Percentiles rank a stretch among this genome's conserved stretches.
Evolutionary conservation across 2,797 vertebrate species (phyloP).

Genomic region (Pempheris klunzingeri): DNA sequence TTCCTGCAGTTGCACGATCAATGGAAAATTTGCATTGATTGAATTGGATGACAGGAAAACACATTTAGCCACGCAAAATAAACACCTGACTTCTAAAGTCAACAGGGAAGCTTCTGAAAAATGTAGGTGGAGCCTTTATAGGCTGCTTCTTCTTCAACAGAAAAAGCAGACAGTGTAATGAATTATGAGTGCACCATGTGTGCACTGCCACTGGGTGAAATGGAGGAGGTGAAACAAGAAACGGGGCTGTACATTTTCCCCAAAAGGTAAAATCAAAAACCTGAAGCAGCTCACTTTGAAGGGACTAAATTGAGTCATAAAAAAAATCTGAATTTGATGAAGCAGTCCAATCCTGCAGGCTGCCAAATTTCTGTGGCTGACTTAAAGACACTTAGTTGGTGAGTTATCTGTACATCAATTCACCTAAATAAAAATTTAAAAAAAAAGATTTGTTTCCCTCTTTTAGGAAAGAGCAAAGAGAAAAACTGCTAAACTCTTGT

Average conservation of each 20-base stretch:
- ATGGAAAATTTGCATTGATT: background rate
- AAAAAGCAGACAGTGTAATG: constrained; percentile 50
- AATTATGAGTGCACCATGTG: constrained; percentile 70
- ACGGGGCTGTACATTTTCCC: constrained; percentile 52
- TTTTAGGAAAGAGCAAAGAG: constrained; percentile 2
- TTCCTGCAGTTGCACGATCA: background rate
- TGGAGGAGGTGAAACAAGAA: constrained; percentile 71
- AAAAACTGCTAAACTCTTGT: constrained; percentile 41
- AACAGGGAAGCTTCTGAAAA: constrained; percentile 35
- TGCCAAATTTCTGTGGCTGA: constrained; percentile 20
- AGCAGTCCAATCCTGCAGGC: constrained; percentile 3
- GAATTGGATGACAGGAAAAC: background rate
- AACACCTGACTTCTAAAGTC: constrained; percentile 15
- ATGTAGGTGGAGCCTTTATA: constrained; percentile 64
- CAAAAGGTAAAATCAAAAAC: constrained; percentile 39
- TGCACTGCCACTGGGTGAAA: constrained; percentile 57
- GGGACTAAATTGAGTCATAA: background rate
- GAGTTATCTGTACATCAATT: constrained; percentile 17
- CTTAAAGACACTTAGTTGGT: background rate
- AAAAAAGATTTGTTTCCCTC: background rate
- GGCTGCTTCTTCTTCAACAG: constrained; percentile 49
- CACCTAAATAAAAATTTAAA: constrained; percentile 7
- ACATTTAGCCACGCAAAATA: constrained; percentile 18
- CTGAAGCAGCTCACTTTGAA: constrained; percentile 2
- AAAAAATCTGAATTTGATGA: background rate